Conservation (phyloP, 1,140 invertebrate species). For the Drosophila kanapiae region DNA sequence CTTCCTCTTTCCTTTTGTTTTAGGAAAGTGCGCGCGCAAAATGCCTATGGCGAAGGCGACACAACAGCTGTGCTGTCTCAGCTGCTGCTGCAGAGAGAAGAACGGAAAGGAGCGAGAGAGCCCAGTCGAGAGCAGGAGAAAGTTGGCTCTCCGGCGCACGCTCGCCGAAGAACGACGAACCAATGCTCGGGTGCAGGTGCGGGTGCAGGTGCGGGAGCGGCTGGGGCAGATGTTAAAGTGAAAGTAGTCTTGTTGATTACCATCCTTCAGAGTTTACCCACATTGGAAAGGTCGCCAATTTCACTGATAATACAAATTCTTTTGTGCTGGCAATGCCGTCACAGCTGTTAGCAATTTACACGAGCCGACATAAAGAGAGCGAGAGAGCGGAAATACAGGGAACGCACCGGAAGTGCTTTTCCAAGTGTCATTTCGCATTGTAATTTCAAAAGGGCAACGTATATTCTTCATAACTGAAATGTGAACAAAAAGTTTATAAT, state of each 20-base stretch:
- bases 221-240: conserved; percentile 58
- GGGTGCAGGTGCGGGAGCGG: neutral
- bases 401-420: conserved; percentile 59
- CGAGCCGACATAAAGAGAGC: conserved; percentile 1
- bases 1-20: conserved; percentile 49
- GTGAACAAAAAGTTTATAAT: too few relatives aligned
- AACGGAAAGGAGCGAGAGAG: conserved; percentile 14
- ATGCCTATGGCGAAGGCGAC: conserved; percentile 57
- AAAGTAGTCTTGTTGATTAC: conserved; percentile 80
- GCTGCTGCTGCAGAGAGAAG: conserved; percentile 62
- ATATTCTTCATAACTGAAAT: neutral
- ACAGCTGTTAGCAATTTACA: conserved; percentile 12
- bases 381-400: conserved; percentile 24
- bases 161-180: conserved; percentile 16
- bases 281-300: conserved; percentile 77
- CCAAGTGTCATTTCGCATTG: conserved; percentile 55
- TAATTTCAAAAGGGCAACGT: conserved; percentile 30
- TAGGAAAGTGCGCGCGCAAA: conserved; percentile 77
- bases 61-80: conserved; percentile 71
- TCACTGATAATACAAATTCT: conserved; percentile 73
- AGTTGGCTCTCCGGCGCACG: conserved; percentile 32
- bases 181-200: neutral
- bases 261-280: conserved; percentile 47
- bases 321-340: conserved; percentile 62
- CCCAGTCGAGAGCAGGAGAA: conserved; percentile 39